These are phyloP conservation scores for Pipistrellus nathusii DNA, from an alignment of 2,797 vertebrate genomes.

Conservation along the genomic window DNA sequence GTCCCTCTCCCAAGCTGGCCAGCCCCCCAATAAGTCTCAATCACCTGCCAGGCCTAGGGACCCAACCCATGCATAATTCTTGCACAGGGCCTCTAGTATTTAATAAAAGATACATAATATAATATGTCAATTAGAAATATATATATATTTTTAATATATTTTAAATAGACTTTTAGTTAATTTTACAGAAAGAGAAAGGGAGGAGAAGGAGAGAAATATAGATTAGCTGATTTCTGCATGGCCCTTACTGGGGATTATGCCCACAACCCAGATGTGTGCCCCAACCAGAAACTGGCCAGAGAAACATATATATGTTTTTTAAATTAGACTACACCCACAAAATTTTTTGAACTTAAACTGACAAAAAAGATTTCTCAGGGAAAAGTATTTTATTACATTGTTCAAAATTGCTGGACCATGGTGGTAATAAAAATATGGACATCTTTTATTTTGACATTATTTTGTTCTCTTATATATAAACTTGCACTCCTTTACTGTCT, in stretches of 20 bases:
- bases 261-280: no score
- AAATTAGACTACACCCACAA: neutral
- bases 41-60: no score
- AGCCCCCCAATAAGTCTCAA: no score
- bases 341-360: neutral
- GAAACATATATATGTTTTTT: neutral
- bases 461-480: neutral
- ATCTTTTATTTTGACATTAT: neutral
- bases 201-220: no score
- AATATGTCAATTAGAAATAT: neutral
- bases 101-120: neutral
- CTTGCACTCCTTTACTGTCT: neutral
- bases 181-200: no score
- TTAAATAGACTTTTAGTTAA: no score
- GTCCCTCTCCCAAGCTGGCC: no score
- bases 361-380: neutral
- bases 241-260: no score
- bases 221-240: no score
- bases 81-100: neutral
- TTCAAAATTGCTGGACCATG: neutral
- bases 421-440: neutral
- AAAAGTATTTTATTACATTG: neutral
- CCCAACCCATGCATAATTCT: no score
- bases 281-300: no score
- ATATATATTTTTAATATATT: neutral